A percentile compares a stretch with the other conserved stretches of the same genome.
Evolutionary conservation across 2,797 vertebrate genomes (phyloP).

Genomic region (Alauda arvensis): DNA sequence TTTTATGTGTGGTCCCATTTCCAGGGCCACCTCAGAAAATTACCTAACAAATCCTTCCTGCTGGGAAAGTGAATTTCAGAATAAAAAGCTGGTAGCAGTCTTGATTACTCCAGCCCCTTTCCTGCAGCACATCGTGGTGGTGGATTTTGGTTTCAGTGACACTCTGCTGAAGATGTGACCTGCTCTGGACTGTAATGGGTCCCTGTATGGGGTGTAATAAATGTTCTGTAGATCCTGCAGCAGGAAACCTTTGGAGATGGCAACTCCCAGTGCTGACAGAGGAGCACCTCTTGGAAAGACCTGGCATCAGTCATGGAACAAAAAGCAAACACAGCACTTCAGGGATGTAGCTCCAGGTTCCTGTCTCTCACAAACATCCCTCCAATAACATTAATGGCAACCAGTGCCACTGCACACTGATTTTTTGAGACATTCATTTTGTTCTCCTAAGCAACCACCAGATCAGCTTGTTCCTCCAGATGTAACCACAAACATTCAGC

Average conservation of each 20-base stretch:
- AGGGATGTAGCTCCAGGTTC: not conserved
- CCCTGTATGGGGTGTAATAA: not conserved
- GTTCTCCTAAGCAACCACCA: slow-evolving; percentile 20
- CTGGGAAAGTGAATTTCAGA: not conserved
- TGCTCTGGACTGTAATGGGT: not conserved
- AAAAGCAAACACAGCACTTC: not conserved
- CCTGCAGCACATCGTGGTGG: not conserved
- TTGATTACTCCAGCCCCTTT: not conserved
- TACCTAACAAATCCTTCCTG: not conserved
- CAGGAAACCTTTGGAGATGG: not conserved
- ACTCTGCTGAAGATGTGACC: not conserved
- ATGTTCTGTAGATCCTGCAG: not conserved
- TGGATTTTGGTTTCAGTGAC: not conserved
- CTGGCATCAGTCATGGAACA: not conserved
- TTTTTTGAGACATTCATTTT: not conserved
- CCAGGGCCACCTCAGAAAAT: not conserved
- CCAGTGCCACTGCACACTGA: not conserved
- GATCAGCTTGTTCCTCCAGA: slow-evolving; percentile 39
- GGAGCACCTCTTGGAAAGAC: not conserved
- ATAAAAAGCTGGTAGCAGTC: not conserved
- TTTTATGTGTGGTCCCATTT: not conserved
- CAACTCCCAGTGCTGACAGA: not conserved
- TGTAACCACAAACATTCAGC: slow-evolving; percentile 10
- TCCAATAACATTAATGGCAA: not conserved
- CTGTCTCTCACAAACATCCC: not conserved